phyloP scores from a whole-genome alignment of 2,797 vertebrate species.

The Phoeniculus purpureus region DNA sequence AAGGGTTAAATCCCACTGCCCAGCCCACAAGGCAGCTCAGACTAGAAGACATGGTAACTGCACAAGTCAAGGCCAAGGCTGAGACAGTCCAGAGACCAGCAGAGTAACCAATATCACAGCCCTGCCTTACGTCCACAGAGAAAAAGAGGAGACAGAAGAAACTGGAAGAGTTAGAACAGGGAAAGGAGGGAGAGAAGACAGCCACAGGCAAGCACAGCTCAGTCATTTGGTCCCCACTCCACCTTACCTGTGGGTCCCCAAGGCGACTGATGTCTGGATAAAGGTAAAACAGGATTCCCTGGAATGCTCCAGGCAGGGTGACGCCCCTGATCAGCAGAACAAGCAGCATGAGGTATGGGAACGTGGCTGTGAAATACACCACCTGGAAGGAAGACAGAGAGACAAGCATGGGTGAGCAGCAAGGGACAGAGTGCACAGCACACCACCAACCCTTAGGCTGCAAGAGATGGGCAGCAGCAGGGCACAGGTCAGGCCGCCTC shows the following conservation, averaged over 20 bases:
- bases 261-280: slow-evolving; percentile 92
- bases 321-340: slow-evolving; percentile 92
- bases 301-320: slow-evolving; percentile 89
- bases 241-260: slow-evolving; percentile 91
- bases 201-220: neutral
- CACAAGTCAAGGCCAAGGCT: neutral
- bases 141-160: neutral
- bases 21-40: neutral
- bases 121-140: neutral
- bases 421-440: rapidly evolving
- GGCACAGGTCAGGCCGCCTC: neutral
- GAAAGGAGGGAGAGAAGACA: neutral
- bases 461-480: neutral
- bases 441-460: rapidly evolving
- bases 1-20: neutral
- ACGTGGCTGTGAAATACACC: slow-evolving; percentile 97
- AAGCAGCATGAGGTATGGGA: slow-evolving; percentile 93
- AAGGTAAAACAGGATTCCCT: slow-evolving; percentile 93
- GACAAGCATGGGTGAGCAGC: neutral
- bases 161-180: neutral
- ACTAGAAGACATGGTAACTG: neutral
- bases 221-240: neutral
- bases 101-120: neutral
- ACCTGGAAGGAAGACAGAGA: slow-evolving; percentile 79
- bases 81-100: neutral